A percentile compares a stretch with the other conserved stretches of the same genome.
Evolutionary conservation across 2,113 vertebrate species (phyloP).

Genomic region (Aptenodytes patagonicus): DNA sequence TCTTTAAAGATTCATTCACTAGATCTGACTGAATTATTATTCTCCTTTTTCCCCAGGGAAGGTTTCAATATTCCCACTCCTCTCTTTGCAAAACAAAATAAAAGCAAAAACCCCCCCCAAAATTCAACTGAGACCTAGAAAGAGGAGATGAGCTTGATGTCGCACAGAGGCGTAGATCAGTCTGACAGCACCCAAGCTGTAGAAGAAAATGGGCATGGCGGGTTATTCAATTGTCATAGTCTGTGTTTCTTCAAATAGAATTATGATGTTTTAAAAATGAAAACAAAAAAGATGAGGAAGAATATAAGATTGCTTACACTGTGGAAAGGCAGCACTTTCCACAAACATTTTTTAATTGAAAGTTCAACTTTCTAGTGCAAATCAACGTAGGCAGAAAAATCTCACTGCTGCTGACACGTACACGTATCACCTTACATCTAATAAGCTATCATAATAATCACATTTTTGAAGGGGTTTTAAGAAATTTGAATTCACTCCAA

Average conservation of each 20-base stretch:
- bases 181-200: neutral
- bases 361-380: neutral
- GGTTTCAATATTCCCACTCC: neutral
- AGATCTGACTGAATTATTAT: neutral
- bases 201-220: neutral
- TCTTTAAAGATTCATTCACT: neutral
- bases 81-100: neutral
- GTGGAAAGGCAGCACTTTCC: neutral
- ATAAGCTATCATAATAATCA: neutral
- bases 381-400: neutral
- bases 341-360: neutral
- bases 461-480: neutral
- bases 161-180: rapidly evolving
- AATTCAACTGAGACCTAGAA: neutral
- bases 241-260: neutral
- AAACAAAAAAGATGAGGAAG: neutral
- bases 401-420: neutral
- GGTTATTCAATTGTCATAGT: neutral
- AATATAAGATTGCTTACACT: neutral
- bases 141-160: neutral
- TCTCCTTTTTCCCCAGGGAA: neutral
- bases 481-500: neutral
- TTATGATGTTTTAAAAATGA: neutral
- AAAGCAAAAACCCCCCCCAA: rapidly evolving
- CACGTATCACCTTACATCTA: neutral